Conservation (phyloP, 1,140 invertebrate genomes). For the Thrips palmi region DNA sequence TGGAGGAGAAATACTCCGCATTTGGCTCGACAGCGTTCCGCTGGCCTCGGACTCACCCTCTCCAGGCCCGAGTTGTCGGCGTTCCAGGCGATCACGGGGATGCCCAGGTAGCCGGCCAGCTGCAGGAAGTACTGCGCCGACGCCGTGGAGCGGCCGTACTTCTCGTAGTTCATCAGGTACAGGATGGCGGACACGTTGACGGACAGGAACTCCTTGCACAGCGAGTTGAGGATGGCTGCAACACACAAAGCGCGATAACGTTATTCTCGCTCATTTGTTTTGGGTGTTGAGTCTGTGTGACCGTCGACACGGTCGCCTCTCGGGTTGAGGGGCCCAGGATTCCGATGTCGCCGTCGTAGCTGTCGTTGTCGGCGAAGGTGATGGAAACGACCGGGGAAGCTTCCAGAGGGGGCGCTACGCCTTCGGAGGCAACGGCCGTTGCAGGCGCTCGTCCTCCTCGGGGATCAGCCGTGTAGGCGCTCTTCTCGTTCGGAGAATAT, state of each 20-base stretch:
- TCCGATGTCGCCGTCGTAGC: too few relatives aligned
- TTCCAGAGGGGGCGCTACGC: too few relatives aligned
- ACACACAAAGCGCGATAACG: constrained; percentile 19
- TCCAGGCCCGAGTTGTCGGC: constrained; percentile 78
- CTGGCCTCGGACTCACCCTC: constrained; percentile 42
- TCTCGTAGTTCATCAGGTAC: constrained; percentile 85
- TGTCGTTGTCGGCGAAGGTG: background rate
- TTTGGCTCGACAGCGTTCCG: too few relatives aligned
- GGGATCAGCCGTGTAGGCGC: too few relatives aligned
- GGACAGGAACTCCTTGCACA: constrained; percentile 75
- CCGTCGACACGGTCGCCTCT: background rate
- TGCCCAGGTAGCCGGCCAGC: constrained; percentile 65
- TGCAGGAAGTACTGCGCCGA: constrained; percentile 87
- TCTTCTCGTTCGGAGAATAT: too few relatives aligned
- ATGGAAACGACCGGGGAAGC: too few relatives aligned
- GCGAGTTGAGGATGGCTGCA: constrained; percentile 62
- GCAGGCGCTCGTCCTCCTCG: too few relatives aligned
- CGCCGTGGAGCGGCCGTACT: constrained; percentile 66
- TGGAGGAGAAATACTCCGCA: too few relatives aligned
- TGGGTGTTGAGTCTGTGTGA: background rate
- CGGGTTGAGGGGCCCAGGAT: background rate
- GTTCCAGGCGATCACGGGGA: constrained; percentile 87
- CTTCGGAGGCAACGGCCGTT: too few relatives aligned
- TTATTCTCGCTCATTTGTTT: background rate
- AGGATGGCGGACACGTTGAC: constrained; percentile 79